These are phyloP conservation scores for Gobio gobio DNA, from an alignment of 2,113 vertebrate genomes.

Conservation along the genomic window DNA sequence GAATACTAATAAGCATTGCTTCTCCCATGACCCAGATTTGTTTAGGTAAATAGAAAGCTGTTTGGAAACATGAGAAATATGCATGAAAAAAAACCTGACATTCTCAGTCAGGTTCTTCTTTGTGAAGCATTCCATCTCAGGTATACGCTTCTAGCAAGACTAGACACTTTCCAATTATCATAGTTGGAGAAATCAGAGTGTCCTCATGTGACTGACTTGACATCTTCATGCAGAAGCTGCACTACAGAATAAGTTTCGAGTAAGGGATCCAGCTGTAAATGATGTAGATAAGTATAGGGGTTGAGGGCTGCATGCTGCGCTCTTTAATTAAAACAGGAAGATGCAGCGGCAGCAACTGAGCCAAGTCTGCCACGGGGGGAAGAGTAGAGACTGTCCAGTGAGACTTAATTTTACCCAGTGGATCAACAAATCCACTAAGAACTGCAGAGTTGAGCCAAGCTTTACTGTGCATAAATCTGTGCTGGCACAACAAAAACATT, in stretches of 20 bases:
- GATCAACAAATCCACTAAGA: slow-evolving; percentile 31
- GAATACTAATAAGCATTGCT: slow-evolving; percentile 28
- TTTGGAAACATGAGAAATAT: slow-evolving; percentile 34
- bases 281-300: slow-evolving; percentile 74
- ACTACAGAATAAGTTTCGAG: slow-evolving; percentile 28
- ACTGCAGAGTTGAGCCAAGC: slow-evolving; percentile 3
- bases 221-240: slow-evolving; percentile 1
- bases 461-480: slow-evolving; percentile 26
- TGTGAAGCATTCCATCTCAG: slow-evolving; percentile 24
- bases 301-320: slow-evolving; percentile 60
- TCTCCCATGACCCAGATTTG: slow-evolving; percentile 46
- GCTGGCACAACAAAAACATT: slow-evolving; percentile 26
- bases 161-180: slow-evolving; percentile 21
- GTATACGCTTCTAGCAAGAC: slow-evolving; percentile 5
- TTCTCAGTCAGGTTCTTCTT: slow-evolving; percentile 22
- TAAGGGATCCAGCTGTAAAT: slow-evolving; percentile 49
- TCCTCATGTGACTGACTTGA: slow-evolving; percentile 28
- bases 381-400: slow-evolving; percentile 41
- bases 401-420: slow-evolving; percentile 46
- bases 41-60: slow-evolving; percentile 33
- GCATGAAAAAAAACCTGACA: not conserved
- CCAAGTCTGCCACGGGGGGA: slow-evolving; percentile 59
- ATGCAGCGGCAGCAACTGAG: slow-evolving; percentile 63
- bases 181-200: not conserved
- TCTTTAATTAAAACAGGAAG: slow-evolving; percentile 81